Conservation (phyloP, 2,888 invertebrate species). For the Bellardia bayeri region DNA sequence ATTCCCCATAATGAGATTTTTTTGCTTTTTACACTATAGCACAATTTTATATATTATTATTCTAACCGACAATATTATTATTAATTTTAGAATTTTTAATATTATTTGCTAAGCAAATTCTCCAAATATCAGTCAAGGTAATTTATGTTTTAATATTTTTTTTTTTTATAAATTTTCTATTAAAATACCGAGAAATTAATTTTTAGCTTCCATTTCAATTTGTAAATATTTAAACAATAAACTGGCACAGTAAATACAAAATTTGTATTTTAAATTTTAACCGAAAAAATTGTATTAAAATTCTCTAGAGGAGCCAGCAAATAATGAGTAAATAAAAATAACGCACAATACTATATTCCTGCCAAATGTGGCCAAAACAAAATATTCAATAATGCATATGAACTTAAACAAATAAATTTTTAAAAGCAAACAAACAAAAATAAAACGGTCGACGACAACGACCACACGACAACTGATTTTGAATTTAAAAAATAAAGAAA, state of each 20-base stretch:
- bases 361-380: constrained; percentile 48
- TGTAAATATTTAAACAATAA: constrained; percentile 59
- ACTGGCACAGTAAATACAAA: constrained; percentile 31
- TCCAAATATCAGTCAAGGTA: constrained; percentile 62
- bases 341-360: constrained; percentile 52
- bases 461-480: constrained; percentile 29
- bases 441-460: constrained; percentile 4
- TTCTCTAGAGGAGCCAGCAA: constrained; percentile 29
- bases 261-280: constrained; percentile 13
- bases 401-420: constrained; percentile 25
- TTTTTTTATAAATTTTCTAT: background rate
- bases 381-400: constrained; percentile 52
- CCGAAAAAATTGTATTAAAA: constrained; percentile 35
- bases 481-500: constrained; percentile 17
- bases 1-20: constrained; percentile 57
- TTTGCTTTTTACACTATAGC: constrained; percentile 10
- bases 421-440: constrained; percentile 32
- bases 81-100: background rate
- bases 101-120: constrained; percentile 21
- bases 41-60: background rate
- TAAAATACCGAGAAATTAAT: constrained; percentile 14
- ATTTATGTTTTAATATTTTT: constrained; percentile 4
- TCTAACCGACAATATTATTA: constrained; percentile 7
- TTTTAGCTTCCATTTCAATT: constrained; percentile 43
- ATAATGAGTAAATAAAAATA: constrained; percentile 44